Percentiles rank a stretch among this genome's conserved stretches.
phyloP scores from a whole-genome alignment of 2,888 invertebrate species.

The Epistrophe grossulariae region DNA sequence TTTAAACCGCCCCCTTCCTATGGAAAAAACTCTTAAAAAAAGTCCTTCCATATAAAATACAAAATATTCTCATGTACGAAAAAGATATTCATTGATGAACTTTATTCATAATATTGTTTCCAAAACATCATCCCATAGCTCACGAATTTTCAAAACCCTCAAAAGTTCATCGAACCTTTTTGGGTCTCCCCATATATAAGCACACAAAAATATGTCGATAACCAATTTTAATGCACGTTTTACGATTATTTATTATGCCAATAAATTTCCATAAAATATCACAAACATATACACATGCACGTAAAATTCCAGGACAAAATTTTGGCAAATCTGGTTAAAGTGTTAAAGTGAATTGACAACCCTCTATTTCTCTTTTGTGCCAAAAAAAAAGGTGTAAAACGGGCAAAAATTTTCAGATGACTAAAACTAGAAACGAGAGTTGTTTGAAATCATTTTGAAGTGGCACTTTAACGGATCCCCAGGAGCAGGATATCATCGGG shows the following conservation, averaged over 20 bases:
- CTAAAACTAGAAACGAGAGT: slow-evolving; percentile 7
- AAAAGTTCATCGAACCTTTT: slow-evolving; percentile 21
- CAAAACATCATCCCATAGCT: not conserved
- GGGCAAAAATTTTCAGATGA: not conserved
- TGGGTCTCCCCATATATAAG: not conserved
- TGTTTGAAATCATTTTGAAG: slow-evolving; percentile 13
- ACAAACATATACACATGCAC: slow-evolving; percentile 23
- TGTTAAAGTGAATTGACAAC: slow-evolving; percentile 57
- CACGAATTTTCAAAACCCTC: not conserved
- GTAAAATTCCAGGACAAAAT: not conserved
- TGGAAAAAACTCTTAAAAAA: not conserved
- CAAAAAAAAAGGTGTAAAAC: slow-evolving; percentile 27
- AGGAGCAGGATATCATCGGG: slow-evolving; percentile 8
- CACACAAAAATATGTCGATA: slow-evolving; percentile 55
- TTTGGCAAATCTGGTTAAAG: slow-evolving; percentile 46
- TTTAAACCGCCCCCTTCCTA: not conserved
- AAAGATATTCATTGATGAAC: slow-evolving; percentile 15
- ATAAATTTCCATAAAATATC: slow-evolving; percentile 81
- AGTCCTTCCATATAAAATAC: not conserved
- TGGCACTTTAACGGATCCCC: slow-evolving; percentile 30
- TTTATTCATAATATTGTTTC: slow-evolving; percentile 25
- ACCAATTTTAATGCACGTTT: slow-evolving; percentile 81
- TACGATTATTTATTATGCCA: slow-evolving; percentile 81
- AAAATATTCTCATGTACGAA: not conserved
- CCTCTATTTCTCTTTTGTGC: not conserved